Base-by-base conservation (phyloP, 2,888 invertebrate species). In the Plemyria rubiginata region DNA sequence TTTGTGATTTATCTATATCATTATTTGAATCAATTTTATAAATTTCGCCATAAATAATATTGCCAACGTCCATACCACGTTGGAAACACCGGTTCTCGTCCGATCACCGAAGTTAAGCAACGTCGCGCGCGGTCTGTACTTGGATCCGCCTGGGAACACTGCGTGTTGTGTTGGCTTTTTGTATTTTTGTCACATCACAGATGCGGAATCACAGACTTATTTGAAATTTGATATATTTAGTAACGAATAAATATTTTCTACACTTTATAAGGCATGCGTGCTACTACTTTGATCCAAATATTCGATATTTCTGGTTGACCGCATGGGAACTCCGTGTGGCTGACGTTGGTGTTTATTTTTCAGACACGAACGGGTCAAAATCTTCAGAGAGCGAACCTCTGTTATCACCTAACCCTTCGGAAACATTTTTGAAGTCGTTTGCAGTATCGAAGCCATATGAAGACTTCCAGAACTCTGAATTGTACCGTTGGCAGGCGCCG, bases 61-160 rank as follows among this genome's bases (percentile, higher is more conserved):
- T 50, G 71, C 71, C 72, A 72, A 72, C 74, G 74, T 71, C 72
- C 74, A 74, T 74, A 74, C 74, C 68, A 74, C 80, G 84, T 84
- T 86, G 85, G 85, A 85, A 68, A 84, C 84, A 85, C 86, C 85
- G 84, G 84, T 85, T 86, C 85, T 86, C 86, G 86, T 87, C 86
- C 86, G 85, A 88, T 86, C 86, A 87, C 86, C 85, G 86, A 88
- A 87, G 87, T 88, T 86, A 89, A 87, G 87, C 87, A 88, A 86
- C 88, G 82, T 88, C 84, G 88, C 88, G 88, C 88, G 88, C 78
- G 84, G 84, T 89, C 86, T 88, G 88, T 90, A 89, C 88, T 88
- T 90, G 87, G 88, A 88, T 89, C 88, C 86, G 86, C 87, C 83
- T 87, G 83, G 80, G 82, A 82, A 81, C 81, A 82, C 81, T 73